Evolutionary conservation across 2,797 vertebrate species (phyloP).

Genomic region (Coregonus sp.): DNA sequence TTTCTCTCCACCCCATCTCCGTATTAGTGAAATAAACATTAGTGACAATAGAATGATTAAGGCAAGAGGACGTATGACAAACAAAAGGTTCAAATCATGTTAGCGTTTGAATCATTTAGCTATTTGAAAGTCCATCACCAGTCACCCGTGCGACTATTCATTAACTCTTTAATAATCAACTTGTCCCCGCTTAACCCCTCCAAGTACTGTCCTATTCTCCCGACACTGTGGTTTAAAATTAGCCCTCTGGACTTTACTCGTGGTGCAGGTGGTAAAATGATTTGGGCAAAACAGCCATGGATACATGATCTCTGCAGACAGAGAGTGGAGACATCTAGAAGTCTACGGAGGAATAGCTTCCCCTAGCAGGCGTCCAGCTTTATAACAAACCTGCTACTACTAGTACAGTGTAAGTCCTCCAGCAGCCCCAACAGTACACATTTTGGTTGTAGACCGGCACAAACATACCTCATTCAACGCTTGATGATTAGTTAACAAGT

Average conservation of each 20-base stretch:
- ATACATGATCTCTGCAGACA: background rate
- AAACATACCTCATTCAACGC: too few species aligned
- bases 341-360: background rate
- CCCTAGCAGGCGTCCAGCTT: background rate
- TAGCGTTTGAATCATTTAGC: background rate
- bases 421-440: too few species aligned
- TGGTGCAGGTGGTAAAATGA: slow-evolving; percentile 22
- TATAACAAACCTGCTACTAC: background rate
- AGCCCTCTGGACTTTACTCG: slow-evolving; percentile 16
- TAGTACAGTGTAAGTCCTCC: too few species aligned
- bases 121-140: background rate
- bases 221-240: slow-evolving; percentile 39
- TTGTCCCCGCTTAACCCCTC: slow-evolving; percentile 56
- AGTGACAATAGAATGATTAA: slow-evolving; percentile 57
- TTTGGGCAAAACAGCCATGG: background rate
- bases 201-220: slow-evolving; percentile 25
- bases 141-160: slow-evolving; percentile 60
- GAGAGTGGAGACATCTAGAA: background rate
- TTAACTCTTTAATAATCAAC: slow-evolving; percentile 63
- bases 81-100: background rate
- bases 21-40: slow-evolving; percentile 58
- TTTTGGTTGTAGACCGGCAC: too few species aligned
- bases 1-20: slow-evolving; percentile 9
- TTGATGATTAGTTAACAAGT: too few species aligned
- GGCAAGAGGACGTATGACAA: slow-evolving; percentile 15